Conservation (phyloP, 30 jellyfish, hydroid and myxozoan species). For the Turritopsis dohrnii region DNA sequence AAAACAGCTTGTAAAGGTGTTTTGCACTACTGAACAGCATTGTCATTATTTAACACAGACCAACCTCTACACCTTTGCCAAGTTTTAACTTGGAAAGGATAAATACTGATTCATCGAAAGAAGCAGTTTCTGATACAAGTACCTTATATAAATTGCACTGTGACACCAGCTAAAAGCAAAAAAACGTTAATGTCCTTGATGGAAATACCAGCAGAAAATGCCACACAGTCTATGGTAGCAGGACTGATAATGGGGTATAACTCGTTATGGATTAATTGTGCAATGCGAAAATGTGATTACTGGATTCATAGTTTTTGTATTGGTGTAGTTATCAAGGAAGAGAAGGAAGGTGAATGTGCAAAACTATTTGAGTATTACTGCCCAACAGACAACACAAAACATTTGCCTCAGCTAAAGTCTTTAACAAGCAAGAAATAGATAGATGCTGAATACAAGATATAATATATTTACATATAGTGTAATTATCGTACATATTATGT, state of each 20-base stretch:
- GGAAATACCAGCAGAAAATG: neutral
- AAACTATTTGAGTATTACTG: neutral
- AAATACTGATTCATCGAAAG: too few relatives aligned
- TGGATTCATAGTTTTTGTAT: neutral
- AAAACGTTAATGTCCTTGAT: neutral
- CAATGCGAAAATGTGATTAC: neutral
- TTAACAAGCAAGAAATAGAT: neutral
- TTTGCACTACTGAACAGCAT: too few relatives aligned
- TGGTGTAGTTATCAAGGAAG: neutral
- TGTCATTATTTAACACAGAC: too few relatives aligned
- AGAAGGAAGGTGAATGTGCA: neutral
- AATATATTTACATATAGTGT: neutral
- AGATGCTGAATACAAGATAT: too few relatives aligned
- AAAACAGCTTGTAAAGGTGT: too few relatives aligned
- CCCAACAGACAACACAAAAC: neutral
- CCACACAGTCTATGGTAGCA: slow-evolving; percentile 1
- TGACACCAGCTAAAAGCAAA: neutral
- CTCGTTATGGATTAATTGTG: slow-evolving; percentile 4
- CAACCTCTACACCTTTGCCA: too few relatives aligned
- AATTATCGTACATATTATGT: neutral
- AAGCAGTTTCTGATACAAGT: too few relatives aligned
- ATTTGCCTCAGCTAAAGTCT: neutral
- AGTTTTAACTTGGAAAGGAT: too few relatives aligned
- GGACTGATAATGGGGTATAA: neutral
- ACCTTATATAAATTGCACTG: too few relatives aligned